A percentile compares a stretch with the other conserved stretches of the same genome.
Evolutionary conservation across 2,113 vertebrate species (phyloP).

Genomic region (Amphilophus citrinellus): DNA sequence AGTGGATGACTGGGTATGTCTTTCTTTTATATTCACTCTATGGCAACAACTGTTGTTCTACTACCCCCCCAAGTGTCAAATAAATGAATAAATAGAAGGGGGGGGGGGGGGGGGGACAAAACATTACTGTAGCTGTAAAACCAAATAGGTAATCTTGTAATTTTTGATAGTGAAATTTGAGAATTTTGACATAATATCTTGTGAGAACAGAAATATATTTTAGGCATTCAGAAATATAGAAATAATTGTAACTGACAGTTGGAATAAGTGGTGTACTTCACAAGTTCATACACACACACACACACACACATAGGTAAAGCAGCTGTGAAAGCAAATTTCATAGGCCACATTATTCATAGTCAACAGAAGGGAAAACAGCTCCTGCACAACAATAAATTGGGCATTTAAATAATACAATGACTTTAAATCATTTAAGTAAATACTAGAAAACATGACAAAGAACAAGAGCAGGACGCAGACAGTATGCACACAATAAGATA

Average conservation of each 20-base stretch:
- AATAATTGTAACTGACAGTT: neutral
- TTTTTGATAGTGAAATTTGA: neutral
- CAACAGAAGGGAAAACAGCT: neutral
- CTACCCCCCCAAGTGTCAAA: neutral
- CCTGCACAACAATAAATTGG: neutral
- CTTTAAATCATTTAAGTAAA: no score
- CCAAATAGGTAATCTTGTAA: neutral
- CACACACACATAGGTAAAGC: neutral
- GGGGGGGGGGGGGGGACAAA: neutral
- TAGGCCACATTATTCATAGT: conserved; percentile 20
- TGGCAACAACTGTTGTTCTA: no score
- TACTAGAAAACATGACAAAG: no score
- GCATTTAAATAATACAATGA: neutral
- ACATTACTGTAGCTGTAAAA: neutral
- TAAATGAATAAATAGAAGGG: neutral
- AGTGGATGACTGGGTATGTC: neutral
- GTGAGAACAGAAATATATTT: no score
- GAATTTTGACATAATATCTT: no score
- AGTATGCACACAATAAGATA: no score
- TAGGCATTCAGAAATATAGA: no score
- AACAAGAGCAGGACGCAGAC: no score
- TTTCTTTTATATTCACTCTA: neutral
- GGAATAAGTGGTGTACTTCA: conserved; percentile 2
- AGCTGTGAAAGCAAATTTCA: conserved; percentile 52
- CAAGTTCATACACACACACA: neutral